These are phyloP conservation scores for Plectrocnemia conspersa DNA, from an alignment of 1,140 invertebrate species.

Conservation along the genomic window DNA sequence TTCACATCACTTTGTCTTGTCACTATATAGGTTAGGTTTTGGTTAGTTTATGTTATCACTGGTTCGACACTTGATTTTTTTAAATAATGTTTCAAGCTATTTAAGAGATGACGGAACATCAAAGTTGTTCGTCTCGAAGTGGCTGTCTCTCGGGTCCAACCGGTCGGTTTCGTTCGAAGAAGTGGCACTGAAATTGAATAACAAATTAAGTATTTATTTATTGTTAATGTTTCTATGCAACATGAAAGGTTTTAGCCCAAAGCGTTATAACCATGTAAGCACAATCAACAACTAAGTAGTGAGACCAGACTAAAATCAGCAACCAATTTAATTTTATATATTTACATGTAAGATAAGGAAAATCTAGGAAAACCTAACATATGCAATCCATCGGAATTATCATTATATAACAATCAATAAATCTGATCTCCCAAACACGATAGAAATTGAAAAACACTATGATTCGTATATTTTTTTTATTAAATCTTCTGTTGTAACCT, in stretches of 20 bases:
- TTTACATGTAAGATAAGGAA: background rate
- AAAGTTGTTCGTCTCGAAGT: conserved; percentile 66
- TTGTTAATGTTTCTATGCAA: background rate
- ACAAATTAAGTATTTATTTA: conserved; percentile 20
- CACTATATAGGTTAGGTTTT: conserved; percentile 22
- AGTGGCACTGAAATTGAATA: conserved; percentile 70
- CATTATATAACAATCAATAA: too few relatives aligned
- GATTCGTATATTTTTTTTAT: too few relatives aligned
- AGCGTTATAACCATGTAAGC: background rate
- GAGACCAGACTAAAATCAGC: too few relatives aligned
- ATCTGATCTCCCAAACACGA: too few relatives aligned
- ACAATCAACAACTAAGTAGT: too few relatives aligned
- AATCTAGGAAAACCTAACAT: background rate
- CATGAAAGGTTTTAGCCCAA: background rate
- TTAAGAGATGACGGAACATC: conserved; percentile 42
- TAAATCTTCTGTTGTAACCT: too few relatives aligned
- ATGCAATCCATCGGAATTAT: too few relatives aligned
- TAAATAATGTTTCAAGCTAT: conserved; percentile 17
- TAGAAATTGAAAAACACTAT: too few relatives aligned
- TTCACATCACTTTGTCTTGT: conserved; percentile 18
- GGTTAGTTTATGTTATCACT: conserved; percentile 25
- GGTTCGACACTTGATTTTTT: conserved; percentile 1
- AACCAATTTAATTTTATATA: background rate
- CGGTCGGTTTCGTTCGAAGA: conserved; percentile 87
- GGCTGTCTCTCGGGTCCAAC: conserved; percentile 78